Percentiles rank a stretch among this genome's conserved stretches.
These are phyloP conservation scores for Gambusia yucatana DNA, from an alignment of 2,797 vertebrate species.

Conservation along the genomic window DNA sequence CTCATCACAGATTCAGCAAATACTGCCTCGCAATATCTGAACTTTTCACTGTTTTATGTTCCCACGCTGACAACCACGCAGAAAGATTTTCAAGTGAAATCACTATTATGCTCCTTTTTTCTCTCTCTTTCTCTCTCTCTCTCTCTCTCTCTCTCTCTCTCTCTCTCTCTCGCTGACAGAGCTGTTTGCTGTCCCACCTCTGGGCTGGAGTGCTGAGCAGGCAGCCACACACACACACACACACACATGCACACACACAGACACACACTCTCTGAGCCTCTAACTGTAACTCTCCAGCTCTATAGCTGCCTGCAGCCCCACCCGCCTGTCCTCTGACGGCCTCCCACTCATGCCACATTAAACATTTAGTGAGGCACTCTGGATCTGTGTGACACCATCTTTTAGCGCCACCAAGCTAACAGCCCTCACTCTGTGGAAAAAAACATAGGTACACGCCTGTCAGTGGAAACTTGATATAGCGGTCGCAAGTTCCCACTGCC, in stretches of 20 bases:
- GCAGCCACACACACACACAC: constrained; percentile 18
- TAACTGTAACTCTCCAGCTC: constrained; percentile 61
- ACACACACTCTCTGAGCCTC: constrained; percentile 34
- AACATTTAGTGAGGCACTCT: constrained; percentile 81
- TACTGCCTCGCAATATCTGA: constrained; percentile 59
- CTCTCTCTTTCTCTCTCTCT: background rate
- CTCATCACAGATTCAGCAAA: constrained; percentile 55
- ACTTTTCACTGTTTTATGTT: constrained; percentile 64
- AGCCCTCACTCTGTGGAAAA: constrained; percentile 64
- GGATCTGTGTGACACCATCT: constrained; percentile 76
- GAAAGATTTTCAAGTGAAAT: constrained; percentile 60
- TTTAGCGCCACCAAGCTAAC: constrained; percentile 68
- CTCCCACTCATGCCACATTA: constrained; percentile 81
- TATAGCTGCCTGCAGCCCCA: constrained; percentile 61
- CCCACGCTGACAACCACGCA: constrained; percentile 68
- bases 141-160: background rate
- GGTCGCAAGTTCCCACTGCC: constrained; percentile 36
- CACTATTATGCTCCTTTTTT: constrained; percentile 36
- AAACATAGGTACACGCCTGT: constrained; percentile 54
- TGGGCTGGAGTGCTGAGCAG: constrained; percentile 60
- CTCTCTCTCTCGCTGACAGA: constrained; percentile 25
- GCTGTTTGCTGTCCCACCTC: constrained; percentile 43
- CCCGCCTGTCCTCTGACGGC: constrained; percentile 72
- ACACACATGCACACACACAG: background rate
- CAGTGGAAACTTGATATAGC: constrained; percentile 59